Percentiles rank a stretch among this genome's conserved stretches.
Conservation (phyloP, 2,888 invertebrate genomes). For the Tenthredo mesomela region DNA sequence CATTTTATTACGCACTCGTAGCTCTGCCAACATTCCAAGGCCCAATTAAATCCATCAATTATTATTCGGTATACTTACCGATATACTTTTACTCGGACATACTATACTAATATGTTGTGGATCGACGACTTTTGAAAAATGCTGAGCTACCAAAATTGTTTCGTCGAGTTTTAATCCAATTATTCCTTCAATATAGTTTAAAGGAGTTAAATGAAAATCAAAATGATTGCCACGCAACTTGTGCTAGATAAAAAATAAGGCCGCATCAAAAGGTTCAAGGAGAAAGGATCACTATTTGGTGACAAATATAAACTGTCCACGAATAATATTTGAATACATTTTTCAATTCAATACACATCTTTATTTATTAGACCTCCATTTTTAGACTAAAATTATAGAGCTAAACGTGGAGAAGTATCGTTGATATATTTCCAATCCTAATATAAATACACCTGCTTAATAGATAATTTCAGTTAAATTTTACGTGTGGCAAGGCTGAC, state of each 20-base stretch:
- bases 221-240: neutral
- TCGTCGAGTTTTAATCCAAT: neutral
- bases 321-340: neutral
- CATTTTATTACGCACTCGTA: neutral
- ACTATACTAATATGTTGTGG: neutral
- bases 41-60: no score
- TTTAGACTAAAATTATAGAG: neutral
- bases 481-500: neutral
- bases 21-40: conserved; percentile 28
- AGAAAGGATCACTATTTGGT: neutral
- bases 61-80: neutral
- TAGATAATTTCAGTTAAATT: neutral
- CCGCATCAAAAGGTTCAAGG: neutral
- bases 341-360: conserved; percentile 16
- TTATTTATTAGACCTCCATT: neutral
- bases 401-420: neutral
- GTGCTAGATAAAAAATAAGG: neutral
- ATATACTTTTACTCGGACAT: neutral
- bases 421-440: neutral
- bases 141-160: neutral
- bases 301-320: neutral
- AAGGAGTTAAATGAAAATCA: neutral
- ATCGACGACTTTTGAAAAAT: neutral
- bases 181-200: neutral
- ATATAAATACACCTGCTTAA: neutral